Base-by-base conservation (phyloP, 2,113 vertebrate genomes). In the Gyps fulvus region DNA sequence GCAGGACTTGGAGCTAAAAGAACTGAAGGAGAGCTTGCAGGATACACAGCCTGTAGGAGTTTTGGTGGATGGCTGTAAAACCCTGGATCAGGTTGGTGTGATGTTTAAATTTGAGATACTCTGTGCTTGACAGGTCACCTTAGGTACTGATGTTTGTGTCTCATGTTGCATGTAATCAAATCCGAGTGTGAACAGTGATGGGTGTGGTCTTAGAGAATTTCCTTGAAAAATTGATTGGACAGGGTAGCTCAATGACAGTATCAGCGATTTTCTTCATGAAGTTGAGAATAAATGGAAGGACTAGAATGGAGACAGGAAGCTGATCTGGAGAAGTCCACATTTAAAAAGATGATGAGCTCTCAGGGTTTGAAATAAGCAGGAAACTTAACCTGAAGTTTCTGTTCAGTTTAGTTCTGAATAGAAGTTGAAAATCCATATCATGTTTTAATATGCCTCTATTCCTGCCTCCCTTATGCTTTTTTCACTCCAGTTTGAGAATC, bases 31-130 rank as follows among this genome's bases (percentile, higher is more conserved):
- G 95, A 99, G 98, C n/a, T 97, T 99, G 76, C 99, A 99, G 95
- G 99, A 99, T 96, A 99, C 99, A 0, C 99, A 99, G 95, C 99
- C 99, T 1, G 99, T 99, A 34, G 99, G 99, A 1, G 98, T 99
- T 57, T 83, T 99, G 92, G 99, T 99, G 87, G 99, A 99, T 57
- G 97, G 98, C 98, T 99, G 99, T 96, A 99, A 90, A 97, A 99
- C 99, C 13, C 97, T 99, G 90, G 99, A 99, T 94, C 99, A 99
- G 99, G 99, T 99, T 45, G 78, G 97, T 42, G 40, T 47, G 40
- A 6, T 8, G 34, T 5, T 52, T 67, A 13, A 4, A 47, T 32
- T 5, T 21, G 31, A 36, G 40, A 2, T 15, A 3, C 34, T 11
- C 16, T 25, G 43, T 34, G 20, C 20, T 8, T 20, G 65, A 17